Percentiles rank a stretch among this genome's conserved stretches.
These are phyloP conservation scores for Campylomormyrus numenius DNA, from an alignment of 2,113 vertebrate species.

Conservation along the genomic window DNA sequence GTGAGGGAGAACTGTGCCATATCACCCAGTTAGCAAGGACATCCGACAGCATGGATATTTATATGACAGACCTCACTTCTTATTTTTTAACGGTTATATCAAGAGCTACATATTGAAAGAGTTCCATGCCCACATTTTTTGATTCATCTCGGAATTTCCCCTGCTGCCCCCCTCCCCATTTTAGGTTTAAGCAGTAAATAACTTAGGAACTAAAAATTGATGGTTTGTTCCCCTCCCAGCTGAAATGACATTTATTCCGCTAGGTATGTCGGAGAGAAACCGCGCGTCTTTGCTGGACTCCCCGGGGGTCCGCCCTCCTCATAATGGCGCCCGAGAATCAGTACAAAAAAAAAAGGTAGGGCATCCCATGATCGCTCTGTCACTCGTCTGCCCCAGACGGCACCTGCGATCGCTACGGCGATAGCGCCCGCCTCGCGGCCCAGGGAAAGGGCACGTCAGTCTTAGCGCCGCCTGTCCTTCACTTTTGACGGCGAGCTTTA, in stretches of 20 bases:
- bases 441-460: background rate
- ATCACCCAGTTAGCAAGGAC: background rate
- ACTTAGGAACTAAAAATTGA: background rate
- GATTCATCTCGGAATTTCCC: background rate
- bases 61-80: background rate
- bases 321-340: background rate
- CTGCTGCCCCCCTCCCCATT: background rate
- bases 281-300: background rate
- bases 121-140: background rate
- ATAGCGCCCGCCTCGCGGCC: background rate
- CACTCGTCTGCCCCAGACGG: background rate
- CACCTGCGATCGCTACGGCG: background rate
- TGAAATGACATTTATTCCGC: background rate
- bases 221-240: background rate
- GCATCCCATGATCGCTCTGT: background rate
- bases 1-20: background rate
- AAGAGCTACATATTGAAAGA: background rate
- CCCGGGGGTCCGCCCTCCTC: background rate
- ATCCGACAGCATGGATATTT: background rate
- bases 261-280: background rate
- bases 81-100: background rate
- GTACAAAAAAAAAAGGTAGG: background rate
- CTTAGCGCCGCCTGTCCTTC: background rate
- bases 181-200: background rate
- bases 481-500: constrained; percentile 1